These are phyloP conservation scores for Eilema caniola DNA, from an alignment of 2,888 invertebrate species.

Conservation along the genomic window DNA sequence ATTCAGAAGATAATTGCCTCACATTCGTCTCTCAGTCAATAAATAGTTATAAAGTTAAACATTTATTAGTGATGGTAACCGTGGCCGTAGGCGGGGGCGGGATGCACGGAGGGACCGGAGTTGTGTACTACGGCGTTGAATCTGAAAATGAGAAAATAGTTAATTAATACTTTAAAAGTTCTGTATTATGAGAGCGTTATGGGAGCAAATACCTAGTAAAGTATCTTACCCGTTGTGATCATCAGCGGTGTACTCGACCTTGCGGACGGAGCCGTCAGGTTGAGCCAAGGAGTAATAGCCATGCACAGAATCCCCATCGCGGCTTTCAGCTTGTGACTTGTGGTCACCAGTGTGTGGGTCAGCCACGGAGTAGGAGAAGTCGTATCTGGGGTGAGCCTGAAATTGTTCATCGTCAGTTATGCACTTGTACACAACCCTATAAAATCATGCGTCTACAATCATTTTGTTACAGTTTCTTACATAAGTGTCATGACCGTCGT, in stretches of 20 bases:
- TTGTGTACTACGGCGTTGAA: slow-evolving; percentile 84
- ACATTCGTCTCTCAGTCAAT: slow-evolving; percentile 18
- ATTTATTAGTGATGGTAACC: slow-evolving; percentile 59
- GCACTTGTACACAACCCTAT: neutral
- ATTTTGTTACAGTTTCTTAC: slow-evolving; percentile 39
- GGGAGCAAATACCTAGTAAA: neutral
- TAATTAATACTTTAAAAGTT: neutral
- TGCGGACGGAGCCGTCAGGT: slow-evolving; percentile 84
- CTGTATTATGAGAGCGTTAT: neutral
- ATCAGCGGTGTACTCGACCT: slow-evolving; percentile 84
- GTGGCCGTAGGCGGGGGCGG: slow-evolving; percentile 61
- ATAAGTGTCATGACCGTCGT: slow-evolving; percentile 58
- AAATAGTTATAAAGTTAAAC: slow-evolving; percentile 26
- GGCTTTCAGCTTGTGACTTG: slow-evolving; percentile 84
- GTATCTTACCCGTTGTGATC: slow-evolving; percentile 79
- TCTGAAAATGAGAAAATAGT: slow-evolving; percentile 57
- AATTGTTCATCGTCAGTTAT: slow-evolving; percentile 13
- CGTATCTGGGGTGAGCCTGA: slow-evolving; percentile 76
- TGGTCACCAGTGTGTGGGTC: slow-evolving; percentile 87
- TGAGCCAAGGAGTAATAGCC: slow-evolving; percentile 87
- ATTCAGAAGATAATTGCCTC: slow-evolving; percentile 22
- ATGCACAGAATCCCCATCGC: slow-evolving; percentile 85
- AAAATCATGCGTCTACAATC: neutral
- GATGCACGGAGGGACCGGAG: slow-evolving; percentile 72
- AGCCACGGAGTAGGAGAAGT: slow-evolving; percentile 84